Percentiles rank a stretch among this genome's conserved stretches.
Evolutionary conservation across 2,888 invertebrate genomes (phyloP).

Genomic region (Sisyra nigra): DNA sequence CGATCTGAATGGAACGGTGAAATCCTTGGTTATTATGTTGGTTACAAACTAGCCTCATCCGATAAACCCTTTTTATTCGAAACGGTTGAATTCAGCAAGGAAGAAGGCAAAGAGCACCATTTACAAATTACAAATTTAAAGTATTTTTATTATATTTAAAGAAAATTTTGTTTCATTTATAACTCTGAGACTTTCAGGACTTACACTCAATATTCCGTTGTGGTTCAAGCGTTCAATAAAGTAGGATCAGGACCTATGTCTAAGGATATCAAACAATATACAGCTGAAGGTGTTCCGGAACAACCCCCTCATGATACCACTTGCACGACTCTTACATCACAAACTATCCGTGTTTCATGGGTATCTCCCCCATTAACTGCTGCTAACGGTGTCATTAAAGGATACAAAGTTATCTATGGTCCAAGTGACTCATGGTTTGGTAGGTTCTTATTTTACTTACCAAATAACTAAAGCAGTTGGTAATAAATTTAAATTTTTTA

Average conservation of each 20-base stretch:
- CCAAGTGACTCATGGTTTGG: conserved; percentile 87
- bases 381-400: conserved; percentile 89
- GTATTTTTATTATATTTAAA: conserved; percentile 22
- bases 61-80: conserved; percentile 82
- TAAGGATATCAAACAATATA: conserved; percentile 77
- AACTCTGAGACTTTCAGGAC: too few species aligned
- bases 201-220: conserved; percentile 91
- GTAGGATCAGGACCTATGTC: conserved; percentile 86
- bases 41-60: conserved; percentile 68
- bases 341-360: conserved; percentile 90
- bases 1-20: conserved; percentile 87
- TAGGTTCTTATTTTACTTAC: conserved; percentile 29
- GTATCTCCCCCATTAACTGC: conserved; percentile 81
- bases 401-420: conserved; percentile 87
- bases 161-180: conserved; percentile 3
- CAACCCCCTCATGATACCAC: conserved; percentile 83
- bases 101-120: conserved; percentile 82
- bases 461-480: background rate
- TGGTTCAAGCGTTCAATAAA: conserved; percentile 89
- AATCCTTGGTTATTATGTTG: conserved; percentile 79
- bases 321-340: conserved; percentile 85
- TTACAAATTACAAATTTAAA: conserved; percentile 66
- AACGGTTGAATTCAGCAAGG: conserved; percentile 80
- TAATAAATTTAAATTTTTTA: conserved; percentile 12
- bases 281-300: conserved; percentile 87